Conservation (phyloP, 2,888 invertebrate genomes). For the Leptopterna dolabrata region DNA sequence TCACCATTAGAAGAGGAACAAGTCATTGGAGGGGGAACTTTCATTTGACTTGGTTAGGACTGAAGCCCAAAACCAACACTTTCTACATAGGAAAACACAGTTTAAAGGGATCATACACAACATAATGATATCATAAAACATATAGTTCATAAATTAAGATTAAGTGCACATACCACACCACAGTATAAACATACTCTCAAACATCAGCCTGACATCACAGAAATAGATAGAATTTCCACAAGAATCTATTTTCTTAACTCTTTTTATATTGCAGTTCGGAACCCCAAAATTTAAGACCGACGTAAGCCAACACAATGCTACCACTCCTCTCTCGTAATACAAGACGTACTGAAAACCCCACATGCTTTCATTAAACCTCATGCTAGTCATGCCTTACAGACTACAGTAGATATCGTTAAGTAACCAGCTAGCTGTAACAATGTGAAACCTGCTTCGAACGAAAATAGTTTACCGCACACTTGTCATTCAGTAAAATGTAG, state of each 20-base stretch:
- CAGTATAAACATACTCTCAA: not conserved
- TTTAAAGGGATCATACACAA: too few relatives aligned
- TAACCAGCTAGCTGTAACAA: not conserved
- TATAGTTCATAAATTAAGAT: not conserved
- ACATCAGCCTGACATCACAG: not conserved
- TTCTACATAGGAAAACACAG: too few relatives aligned
- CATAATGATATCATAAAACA: too few relatives aligned
- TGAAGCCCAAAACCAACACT: too few relatives aligned
- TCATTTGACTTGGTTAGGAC: too few relatives aligned
- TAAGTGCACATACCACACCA: not conserved
- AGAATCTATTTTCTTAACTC: not conserved
- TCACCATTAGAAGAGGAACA: too few relatives aligned
- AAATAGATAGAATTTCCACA: not conserved
- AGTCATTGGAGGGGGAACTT: too few relatives aligned
- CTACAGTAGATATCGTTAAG: not conserved
- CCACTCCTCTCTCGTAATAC: slow-evolving; percentile 9
- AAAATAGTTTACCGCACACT: not conserved
- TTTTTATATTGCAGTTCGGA: not conserved
- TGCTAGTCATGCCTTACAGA: slow-evolving; percentile 4
- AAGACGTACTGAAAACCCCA: slow-evolving; percentile 15
- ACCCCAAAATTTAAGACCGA: not conserved
- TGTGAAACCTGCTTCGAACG: not conserved
- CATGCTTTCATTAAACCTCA: slow-evolving; percentile 16
- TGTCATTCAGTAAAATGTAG: not conserved
- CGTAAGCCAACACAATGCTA: not conserved